phyloP scores from a whole-genome alignment of 2,888 invertebrate species.

The Aplocera efformata region DNA sequence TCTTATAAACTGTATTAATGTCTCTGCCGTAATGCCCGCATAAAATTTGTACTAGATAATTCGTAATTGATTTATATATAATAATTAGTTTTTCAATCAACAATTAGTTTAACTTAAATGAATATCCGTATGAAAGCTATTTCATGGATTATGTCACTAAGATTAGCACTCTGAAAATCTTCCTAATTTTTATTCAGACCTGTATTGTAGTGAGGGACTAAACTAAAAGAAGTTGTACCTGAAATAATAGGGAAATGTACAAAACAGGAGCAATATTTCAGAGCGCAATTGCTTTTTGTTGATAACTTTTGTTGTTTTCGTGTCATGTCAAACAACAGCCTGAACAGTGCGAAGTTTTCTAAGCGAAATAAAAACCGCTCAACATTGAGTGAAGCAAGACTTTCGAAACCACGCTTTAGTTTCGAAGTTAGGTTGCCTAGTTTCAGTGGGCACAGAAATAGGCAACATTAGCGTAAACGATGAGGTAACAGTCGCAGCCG shows the following conservation, averaged over 20 bases:
- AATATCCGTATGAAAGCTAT: too few relatives aligned
- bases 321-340: constrained; percentile 7
- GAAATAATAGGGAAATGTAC: constrained; percentile 6
- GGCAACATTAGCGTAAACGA: constrained; percentile 25
- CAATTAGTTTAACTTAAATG: too few relatives aligned
- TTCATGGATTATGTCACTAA: too few relatives aligned
- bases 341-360: constrained; percentile 11
- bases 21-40: constrained; percentile 5
- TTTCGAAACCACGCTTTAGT: constrained; percentile 24
- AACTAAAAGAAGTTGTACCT: background rate
- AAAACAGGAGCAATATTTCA: constrained; percentile 14
- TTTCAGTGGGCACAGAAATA: constrained; percentile 23
- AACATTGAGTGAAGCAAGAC: constrained; percentile 18
- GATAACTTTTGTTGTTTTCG: constrained; percentile 12
- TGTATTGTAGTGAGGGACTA: too few relatives aligned
- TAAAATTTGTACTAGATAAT: background rate
- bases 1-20: constrained; percentile 35
- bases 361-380: constrained; percentile 11
- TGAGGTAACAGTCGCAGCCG: constrained; percentile 24
- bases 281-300: constrained; percentile 6
- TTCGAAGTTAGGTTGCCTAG: constrained; percentile 27
- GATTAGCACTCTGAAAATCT: too few relatives aligned
- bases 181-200: too few relatives aligned
- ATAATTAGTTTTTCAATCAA: too few relatives aligned
- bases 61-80: background rate